Base-by-base conservation (phyloP, 92 coral and sea anemone species). In the Nematostella vectensis region DNA sequence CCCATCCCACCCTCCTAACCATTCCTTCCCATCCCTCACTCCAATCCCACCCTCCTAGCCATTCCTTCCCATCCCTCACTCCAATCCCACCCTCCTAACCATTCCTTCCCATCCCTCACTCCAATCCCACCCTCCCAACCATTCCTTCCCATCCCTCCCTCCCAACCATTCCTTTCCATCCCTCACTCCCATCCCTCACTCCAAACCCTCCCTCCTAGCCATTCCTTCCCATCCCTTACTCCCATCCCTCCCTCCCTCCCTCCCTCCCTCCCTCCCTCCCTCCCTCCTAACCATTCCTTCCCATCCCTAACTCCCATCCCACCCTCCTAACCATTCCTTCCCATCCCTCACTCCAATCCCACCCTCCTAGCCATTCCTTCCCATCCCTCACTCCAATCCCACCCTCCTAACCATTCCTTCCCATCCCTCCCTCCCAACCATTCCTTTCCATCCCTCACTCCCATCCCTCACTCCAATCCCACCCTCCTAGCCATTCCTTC, bases 151-250 rank as follows among this genome's bases (percentile, higher is more conserved):
- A n/a, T n/a, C n/a, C n/a, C n/a, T n/a, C n/a, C n/a, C n/a, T n/a
- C n/a, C n/a, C n/a, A n/a, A n/a, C n/a, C n/a, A n/a, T 15, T 18
- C 27, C 6, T 2, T 28, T 16, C n/a, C 43, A n/a, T n/a, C n/a
- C n/a, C n/a, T n/a, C n/a, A n/a, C 22, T 19, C n/a, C 54, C 54
- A 3, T n/a, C 17, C 54, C 23, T 29, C 54, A n/a, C 54, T 11
- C 13, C 19, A 28, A 9, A 56, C 10, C 17, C 42, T n/a, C 19
- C 21, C 54, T 57, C 3, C 22, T 25, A 20, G 62, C n/a, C n/a
- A 3, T 57, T 36, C 25, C 43, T 25, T 28, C 30, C 19, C n/a
- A n/a, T n/a, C n/a, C n/a, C n/a, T n/a, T n/a, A n/a, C n/a, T n/a
- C n/a, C n/a, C n/a, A n/a, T n/a, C n/a, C n/a, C n/a, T 44, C 11